Percentiles rank a stretch among this genome's conserved stretches.
Conservation (phyloP, 2,888 invertebrate genomes). For the Brassicogethes aeneus region DNA sequence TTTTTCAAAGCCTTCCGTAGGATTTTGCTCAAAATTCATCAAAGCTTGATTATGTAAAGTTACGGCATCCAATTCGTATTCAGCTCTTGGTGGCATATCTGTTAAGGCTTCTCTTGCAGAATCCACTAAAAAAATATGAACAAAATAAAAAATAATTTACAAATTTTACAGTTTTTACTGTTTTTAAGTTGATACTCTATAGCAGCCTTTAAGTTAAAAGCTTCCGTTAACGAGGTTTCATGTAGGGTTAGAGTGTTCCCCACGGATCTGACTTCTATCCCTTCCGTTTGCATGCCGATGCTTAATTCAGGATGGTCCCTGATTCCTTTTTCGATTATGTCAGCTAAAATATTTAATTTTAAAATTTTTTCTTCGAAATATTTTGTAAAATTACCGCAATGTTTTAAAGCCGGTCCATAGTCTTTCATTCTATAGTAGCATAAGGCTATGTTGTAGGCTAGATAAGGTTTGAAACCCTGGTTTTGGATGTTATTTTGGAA, state of each 20-base stretch:
- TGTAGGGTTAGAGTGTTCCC: constrained; percentile 91
- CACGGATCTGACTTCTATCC: constrained; percentile 86
- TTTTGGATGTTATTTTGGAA: constrained; percentile 82
- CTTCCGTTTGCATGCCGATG: constrained; percentile 94
- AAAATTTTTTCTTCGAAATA: neutral
- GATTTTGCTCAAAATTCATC: constrained; percentile 71
- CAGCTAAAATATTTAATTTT: constrained; percentile 41
- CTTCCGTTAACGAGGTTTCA: constrained; percentile 94
- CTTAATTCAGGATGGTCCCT: constrained; percentile 94
- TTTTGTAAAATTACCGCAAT: constrained; percentile 59
- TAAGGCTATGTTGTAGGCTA: constrained; percentile 92
- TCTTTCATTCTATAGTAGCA: constrained; percentile 93
- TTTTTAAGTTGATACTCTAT: constrained; percentile 93
- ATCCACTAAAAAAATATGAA: constrained; percentile 48
- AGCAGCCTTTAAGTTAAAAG: constrained; percentile 96
- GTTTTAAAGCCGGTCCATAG: constrained; percentile 85
- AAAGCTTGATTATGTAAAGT: constrained; percentile 96
- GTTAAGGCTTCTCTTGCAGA: constrained; percentile 79
- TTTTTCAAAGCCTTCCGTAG: constrained; percentile 91
- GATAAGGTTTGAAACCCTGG: constrained; percentile 80
- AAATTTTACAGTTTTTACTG: constrained; percentile 41
- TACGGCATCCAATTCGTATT: constrained; percentile 95
- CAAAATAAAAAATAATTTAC: too few species aligned
- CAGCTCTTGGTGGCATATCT: constrained; percentile 87
- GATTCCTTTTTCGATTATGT: constrained; percentile 93